These are phyloP conservation scores for Unio pictorum DNA, from an alignment of 2,888 invertebrate genomes.

Conservation along the genomic window DNA sequence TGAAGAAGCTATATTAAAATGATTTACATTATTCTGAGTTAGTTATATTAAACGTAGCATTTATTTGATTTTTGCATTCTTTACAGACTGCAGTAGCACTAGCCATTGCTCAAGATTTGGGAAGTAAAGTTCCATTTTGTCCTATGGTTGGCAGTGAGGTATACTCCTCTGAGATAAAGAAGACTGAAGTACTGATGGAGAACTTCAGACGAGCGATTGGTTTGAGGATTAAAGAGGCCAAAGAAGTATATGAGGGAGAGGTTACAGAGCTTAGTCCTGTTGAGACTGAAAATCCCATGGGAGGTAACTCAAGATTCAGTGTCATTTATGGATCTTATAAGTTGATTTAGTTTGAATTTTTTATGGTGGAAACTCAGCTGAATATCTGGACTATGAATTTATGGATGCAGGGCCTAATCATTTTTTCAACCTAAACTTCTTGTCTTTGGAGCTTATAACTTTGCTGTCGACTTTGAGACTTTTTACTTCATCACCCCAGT, in stretches of 20 bases:
- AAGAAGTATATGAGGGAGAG: constrained; percentile 99
- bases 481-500: too few species aligned
- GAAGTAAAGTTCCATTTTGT: constrained; percentile 85
- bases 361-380: too few species aligned
- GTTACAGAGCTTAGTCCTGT: constrained; percentile 98
- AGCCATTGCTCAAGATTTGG: constrained; percentile 97
- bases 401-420: too few species aligned
- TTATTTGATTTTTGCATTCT: constrained; percentile 1
- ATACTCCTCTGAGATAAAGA: constrained; percentile 98
- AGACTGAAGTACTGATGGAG: constrained; percentile 99
- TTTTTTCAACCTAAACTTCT: too few species aligned
- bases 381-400: too few species aligned
- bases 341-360: too few species aligned
- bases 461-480: too few species aligned
- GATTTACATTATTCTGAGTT: too few species aligned
- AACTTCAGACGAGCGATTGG: constrained; percentile 98
- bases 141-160: constrained; percentile 83
- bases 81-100: constrained; percentile 92
- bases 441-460: too few species aligned
- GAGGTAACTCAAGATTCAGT: constrained; percentile 76
- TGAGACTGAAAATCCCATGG: constrained; percentile 96
- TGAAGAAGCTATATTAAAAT: too few species aligned
- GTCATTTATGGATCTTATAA: too few species aligned
- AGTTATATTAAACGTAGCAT: not conserved
- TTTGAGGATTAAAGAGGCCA: constrained; percentile 84